phyloP scores from a whole-genome alignment of 2,888 invertebrate genomes.

The Stenodera caucasica region DNA sequence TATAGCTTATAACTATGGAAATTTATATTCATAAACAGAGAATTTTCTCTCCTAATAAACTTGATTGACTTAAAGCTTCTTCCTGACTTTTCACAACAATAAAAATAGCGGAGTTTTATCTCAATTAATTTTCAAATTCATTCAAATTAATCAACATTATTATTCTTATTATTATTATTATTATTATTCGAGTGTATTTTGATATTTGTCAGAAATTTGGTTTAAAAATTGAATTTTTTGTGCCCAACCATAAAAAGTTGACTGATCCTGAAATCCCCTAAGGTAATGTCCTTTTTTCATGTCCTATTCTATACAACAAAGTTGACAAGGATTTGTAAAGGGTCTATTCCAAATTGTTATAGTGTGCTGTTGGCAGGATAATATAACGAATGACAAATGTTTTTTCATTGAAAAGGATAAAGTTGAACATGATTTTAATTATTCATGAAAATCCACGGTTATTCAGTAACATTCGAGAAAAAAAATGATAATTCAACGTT shows the following conservation, averaged over 20 bases:
- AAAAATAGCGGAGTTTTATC: not conserved
- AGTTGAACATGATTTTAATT: not conserved
- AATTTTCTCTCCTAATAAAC: not conserved
- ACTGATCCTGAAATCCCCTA: not conserved
- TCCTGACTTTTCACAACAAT: conserved; percentile 1
- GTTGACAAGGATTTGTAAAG: not conserved
- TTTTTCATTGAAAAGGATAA: not conserved
- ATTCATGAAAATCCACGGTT: not conserved
- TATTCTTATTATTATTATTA: too few relatives aligned
- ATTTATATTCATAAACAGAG: conserved; percentile 8
- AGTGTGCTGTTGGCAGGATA: not conserved
- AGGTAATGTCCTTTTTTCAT: not conserved
- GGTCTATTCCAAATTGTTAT: not conserved
- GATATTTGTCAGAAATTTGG: not conserved
- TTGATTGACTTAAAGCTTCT: not conserved
- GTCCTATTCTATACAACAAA: not conserved
- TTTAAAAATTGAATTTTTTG: not conserved
- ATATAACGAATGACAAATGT: not conserved
- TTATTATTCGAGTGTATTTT: not conserved
- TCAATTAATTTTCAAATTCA: conserved; percentile 8
- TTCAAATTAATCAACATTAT: too few relatives aligned
- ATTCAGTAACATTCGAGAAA: too few relatives aligned
- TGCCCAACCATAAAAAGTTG: not conserved
- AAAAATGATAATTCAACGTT: too few relatives aligned
- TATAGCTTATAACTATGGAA: not conserved